Evolutionary conservation across 2,888 invertebrate genomes (phyloP), one percentile per base, ranked within the genome.

Genomic region (Coleophora flavipennella): DNA sequence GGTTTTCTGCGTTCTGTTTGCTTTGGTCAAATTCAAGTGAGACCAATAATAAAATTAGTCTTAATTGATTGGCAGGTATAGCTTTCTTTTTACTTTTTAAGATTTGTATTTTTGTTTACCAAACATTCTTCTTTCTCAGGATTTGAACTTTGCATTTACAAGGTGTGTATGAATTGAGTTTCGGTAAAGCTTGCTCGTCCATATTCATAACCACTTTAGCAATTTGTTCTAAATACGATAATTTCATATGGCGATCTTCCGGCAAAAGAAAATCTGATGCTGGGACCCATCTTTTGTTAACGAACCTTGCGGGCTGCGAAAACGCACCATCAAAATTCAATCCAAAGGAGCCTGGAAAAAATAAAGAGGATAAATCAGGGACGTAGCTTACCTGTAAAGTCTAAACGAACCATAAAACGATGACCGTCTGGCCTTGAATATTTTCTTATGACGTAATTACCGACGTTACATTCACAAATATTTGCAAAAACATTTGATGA

Each of bases 261-360:
- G 84, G 81, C 41, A 65, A 25, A 39, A 69, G 48, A 52, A 55
- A 83, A 44, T 72, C 56, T 29, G 40, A 51, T 9, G 77, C 80
- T 13, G 87, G 86, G 39, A 46, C 51, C 88, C 88, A 88, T 46
- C 54, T 49, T 13, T 71, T 75, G 38, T 77, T 54, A 32, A 70
- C 52, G 29, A 81, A 64, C 37, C 65, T 70, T 60, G 73, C 80
- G 6, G 89, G 88, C 60, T 89, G 89, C 1, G 89, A 89, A 67
- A 89, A 88, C 34, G 75, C 63, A 8, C 89, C 74, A 33, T 84
- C 68, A 43, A 81, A 70, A 2, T 76, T 69, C 45, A 89, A 74
- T 36, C 85, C 87, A 63, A 87, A 88, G 9, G 85, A 63, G 29
- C 88, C 88, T 87, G 44, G 20, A 20, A 20, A 6, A 20, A 20